Percentiles rank a stretch among this genome's conserved stretches.
Evolutionary conservation across 1,140 invertebrate species (phyloP).

Genomic region (Stegodyphus dumicola): DNA sequence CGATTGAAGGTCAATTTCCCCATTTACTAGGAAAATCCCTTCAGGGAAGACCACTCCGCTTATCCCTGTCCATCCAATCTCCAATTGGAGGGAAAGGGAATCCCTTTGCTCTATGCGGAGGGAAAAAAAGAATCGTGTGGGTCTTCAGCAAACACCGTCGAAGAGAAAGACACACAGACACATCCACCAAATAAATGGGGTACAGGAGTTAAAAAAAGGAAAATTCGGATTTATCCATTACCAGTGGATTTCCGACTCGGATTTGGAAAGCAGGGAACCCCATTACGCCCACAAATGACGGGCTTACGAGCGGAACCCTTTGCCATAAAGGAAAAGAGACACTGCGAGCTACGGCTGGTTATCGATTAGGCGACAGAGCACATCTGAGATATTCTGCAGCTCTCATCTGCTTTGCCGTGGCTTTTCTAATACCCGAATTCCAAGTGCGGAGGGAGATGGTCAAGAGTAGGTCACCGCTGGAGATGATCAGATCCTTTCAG

Average conservation of each 20-base stretch:
- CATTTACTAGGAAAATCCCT: constrained; percentile 26
- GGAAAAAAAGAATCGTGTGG: too few relatives aligned
- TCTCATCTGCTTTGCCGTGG: neutral
- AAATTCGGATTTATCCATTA: constrained; percentile 56
- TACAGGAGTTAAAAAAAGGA: constrained; percentile 3
- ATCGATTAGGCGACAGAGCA: constrained; percentile 33
- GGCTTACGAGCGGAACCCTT: constrained; percentile 31
- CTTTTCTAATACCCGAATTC: neutral
- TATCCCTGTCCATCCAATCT: constrained; percentile 25
- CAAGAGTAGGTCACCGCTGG: neutral
- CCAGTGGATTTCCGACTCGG: constrained; percentile 54
- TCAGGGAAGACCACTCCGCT: constrained; percentile 5
- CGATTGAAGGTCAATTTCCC: constrained; percentile 41
- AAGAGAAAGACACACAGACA: constrained; percentile 1
- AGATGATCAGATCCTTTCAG: neutral
- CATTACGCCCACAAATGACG: constrained; percentile 52
- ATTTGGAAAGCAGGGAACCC: constrained; percentile 52
- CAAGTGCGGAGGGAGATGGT: neutral
- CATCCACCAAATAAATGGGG: neutral
- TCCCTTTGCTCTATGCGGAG: neutral
- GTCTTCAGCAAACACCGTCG: too few relatives aligned
- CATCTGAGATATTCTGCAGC: neutral
- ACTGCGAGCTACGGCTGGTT: neutral
- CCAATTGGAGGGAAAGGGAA: constrained; percentile 8
- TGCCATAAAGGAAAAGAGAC: constrained; percentile 23